These are phyloP conservation scores for Scotopteryx bipunctaria DNA, from an alignment of 2,888 invertebrate species.

Conservation along the genomic window DNA sequence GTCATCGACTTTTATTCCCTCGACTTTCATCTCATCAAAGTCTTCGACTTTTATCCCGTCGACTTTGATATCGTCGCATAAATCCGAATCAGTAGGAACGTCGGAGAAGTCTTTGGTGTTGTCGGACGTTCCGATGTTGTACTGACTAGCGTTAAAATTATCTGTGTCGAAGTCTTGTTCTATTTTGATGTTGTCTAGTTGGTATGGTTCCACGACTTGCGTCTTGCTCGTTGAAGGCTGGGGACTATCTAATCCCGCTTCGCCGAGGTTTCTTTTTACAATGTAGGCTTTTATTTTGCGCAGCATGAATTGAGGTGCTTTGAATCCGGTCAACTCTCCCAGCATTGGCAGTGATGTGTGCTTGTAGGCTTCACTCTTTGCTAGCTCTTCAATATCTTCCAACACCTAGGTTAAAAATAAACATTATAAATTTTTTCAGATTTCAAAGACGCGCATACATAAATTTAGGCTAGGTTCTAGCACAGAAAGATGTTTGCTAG, in stretches of 20 bases:
- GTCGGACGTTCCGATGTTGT: constrained; percentile 60
- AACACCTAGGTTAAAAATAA: constrained; percentile 75
- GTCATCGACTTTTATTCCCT: constrained; percentile 73
- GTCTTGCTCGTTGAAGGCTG: constrained; percentile 64
- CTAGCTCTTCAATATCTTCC: constrained; percentile 90
- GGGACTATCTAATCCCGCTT: constrained; percentile 69
- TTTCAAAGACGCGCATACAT: too few relatives aligned
- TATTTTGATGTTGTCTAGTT: constrained; percentile 68
- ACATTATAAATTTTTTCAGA: too few relatives aligned
- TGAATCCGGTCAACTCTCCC: constrained; percentile 89
- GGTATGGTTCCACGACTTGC: constrained; percentile 63
- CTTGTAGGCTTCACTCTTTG: constrained; percentile 88
- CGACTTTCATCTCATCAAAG: constrained; percentile 69
- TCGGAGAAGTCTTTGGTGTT: constrained; percentile 68
- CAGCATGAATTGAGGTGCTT: constrained; percentile 89
- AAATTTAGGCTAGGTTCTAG: neutral
- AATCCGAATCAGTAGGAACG: constrained; percentile 68
- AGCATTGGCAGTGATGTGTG: constrained; percentile 85
- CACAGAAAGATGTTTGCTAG: neutral
- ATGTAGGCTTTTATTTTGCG: constrained; percentile 89
- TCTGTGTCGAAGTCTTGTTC: constrained; percentile 70
- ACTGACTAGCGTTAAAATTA: constrained; percentile 70
- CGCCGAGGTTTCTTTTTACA: constrained; percentile 61
- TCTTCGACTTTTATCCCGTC: constrained; percentile 74
- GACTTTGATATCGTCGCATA: constrained; percentile 75